Evolutionary conservation across 1,140 invertebrate species (phyloP), one percentile per base, ranked within the genome.

Genomic region (Anthonomus grandis): DNA sequence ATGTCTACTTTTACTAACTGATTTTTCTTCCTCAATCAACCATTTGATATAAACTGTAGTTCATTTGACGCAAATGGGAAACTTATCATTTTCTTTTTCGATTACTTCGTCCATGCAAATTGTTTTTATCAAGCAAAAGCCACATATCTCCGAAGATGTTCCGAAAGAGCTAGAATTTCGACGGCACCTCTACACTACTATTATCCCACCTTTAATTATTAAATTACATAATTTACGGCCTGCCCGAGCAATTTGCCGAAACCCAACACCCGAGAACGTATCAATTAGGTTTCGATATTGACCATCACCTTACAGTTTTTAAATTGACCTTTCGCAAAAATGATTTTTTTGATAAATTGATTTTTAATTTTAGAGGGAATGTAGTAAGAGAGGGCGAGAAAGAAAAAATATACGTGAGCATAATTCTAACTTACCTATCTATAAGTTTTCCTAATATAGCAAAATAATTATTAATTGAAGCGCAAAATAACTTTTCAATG

Each of bases 131-230:
- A 23, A 19, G 12, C 19, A 21, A 49, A 48, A 36, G 37, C 38
- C 34, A 44, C 36, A 48, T 13, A 31, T 41, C 38, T 23, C 13
- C 18, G 17, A 15, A 36, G 25, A 44, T 19, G 25, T 55, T 55
- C 34, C 37, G 46, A 50, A 41, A 44, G 47, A 31, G 27, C 55
- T 57, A 57, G 55, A 57, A 50, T 50, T 50, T 57, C 39, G 55
- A 50, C 38, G 46, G 55, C 55, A 50, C 47, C 39, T 57, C 38
- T 57, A 41, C 47, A 49, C 55, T 48, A 50, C 55, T 48, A 57
- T 57, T 57, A 57, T 57, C 55, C 47, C 55, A 57, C 55, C 55
- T 57, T 57, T 57, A 57, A 50, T 57, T 57, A 57, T 48, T 57
- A 57, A 57, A 57, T 57, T 57, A 57, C 47, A 50, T 57, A 57